Conservation (phyloP, 2,797 vertebrate genomes). For the Oreonectes daqikongensis region DNA sequence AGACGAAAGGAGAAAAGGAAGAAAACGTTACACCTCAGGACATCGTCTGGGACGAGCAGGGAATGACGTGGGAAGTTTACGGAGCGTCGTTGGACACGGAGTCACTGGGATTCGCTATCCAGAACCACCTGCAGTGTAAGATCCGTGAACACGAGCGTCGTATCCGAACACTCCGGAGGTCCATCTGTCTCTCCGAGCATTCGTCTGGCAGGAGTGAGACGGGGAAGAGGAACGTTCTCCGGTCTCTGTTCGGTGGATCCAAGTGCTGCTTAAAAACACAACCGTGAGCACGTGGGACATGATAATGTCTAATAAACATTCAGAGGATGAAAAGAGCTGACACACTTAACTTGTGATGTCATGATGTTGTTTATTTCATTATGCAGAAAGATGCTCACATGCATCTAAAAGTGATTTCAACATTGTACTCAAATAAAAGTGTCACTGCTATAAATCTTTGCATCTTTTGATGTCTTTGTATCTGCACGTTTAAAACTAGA, state of each 20-base stretch:
- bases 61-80: conserved; percentile 97
- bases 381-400: background rate
- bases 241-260: conserved; percentile 77
- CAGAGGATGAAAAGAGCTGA: background rate
- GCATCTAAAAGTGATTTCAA: background rate
- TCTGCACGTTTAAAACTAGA: no score
- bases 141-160: conserved; percentile 88
- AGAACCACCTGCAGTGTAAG: conserved; percentile 96
- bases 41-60: conserved; percentile 89
- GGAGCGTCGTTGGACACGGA: conserved; percentile 94
- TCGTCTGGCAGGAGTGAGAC: conserved; percentile 81
- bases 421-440: background rate
- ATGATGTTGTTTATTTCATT: background rate
- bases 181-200: conserved; percentile 46
- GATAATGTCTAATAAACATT: no score
- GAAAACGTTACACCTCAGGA: conserved; percentile 70
- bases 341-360: no score
- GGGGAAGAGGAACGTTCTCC: conserved; percentile 81
- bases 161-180: conserved; percentile 39
- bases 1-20: background rate
- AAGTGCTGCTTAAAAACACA: conserved; percentile 76
- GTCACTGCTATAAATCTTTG: no score
- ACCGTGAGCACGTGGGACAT: background rate
- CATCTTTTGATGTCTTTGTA: no score
- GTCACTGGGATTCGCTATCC: conserved; percentile 93